Conservation (phyloP, 1,140 invertebrate species). For the Archegozetes longisetosus region DNA sequence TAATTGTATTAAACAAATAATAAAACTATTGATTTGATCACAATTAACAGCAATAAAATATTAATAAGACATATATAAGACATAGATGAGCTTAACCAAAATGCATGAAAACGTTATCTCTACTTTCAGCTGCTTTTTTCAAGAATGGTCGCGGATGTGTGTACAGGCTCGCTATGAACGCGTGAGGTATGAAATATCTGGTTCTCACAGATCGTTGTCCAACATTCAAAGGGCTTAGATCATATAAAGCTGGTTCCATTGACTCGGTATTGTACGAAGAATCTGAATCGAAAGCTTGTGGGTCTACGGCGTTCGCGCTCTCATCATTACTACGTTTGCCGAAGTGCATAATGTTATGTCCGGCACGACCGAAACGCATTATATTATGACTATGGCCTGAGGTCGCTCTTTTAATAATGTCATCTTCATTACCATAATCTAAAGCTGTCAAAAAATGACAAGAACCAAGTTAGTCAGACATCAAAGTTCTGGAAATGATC, state of each 20-base stretch:
- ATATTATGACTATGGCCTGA: constrained; percentile 11
- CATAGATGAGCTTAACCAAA: constrained; percentile 1
- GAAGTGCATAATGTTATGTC: constrained; percentile 16
- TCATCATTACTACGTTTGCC: constrained; percentile 12
- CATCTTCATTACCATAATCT: background rate
- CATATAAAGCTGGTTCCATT: background rate
- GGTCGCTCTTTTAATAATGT: background rate
- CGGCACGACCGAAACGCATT: constrained; percentile 20
- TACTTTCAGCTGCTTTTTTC: background rate
- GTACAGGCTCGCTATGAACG: background rate
- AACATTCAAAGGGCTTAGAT: background rate
- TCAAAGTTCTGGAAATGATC: no score
- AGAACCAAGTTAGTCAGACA: no score
- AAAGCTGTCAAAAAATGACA: no score
- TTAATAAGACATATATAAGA: no score
- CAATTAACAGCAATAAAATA: no score
- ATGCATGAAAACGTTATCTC: constrained; percentile 12
- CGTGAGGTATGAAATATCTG: background rate
- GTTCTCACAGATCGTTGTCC: background rate
- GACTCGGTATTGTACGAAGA: background rate
- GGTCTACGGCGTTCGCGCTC: no score
- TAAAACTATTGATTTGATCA: no score
- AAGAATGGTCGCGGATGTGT: background rate
- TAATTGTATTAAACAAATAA: no score
- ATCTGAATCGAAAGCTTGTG: no score